These are phyloP conservation scores for Eufriesea mexicana DNA, from an alignment of 1,140 invertebrate genomes.

Conservation along the genomic window DNA sequence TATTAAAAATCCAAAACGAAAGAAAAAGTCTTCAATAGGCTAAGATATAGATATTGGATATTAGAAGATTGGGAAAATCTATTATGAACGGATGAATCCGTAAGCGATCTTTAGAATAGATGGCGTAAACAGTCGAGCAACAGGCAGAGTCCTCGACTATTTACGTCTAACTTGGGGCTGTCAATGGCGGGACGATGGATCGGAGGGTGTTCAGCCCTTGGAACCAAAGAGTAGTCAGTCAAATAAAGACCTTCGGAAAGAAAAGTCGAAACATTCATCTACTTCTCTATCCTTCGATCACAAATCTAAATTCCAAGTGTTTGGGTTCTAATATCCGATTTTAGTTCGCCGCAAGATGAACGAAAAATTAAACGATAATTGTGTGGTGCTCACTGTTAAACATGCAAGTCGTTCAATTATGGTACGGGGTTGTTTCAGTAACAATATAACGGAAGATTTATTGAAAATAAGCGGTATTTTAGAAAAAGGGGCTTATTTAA, in stretches of 20 bases:
- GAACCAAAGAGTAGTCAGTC: too few species aligned
- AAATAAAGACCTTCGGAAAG: too few species aligned
- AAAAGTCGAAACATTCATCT: too few species aligned
- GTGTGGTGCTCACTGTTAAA: conserved; percentile 66
- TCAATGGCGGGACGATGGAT: too few species aligned
- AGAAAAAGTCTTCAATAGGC: conserved; percentile 1
- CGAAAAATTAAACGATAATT: conserved; percentile 56
- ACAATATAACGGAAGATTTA: conserved; percentile 63
- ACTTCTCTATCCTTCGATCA: too few species aligned
- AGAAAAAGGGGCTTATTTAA: conserved; percentile 58
- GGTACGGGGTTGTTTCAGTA: conserved; percentile 73
- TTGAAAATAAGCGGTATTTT: conserved; percentile 70
- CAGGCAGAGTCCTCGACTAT: too few species aligned
- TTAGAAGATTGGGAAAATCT: conserved; percentile 59
- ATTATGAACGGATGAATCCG: too few species aligned
- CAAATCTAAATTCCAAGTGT: conserved; percentile 68
- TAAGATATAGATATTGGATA: conserved; percentile 55
- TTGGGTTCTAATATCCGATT: conserved; percentile 51
- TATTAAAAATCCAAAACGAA: too few species aligned
- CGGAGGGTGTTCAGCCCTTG: too few species aligned
- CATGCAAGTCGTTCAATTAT: conserved; percentile 68
- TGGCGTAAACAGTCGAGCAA: too few species aligned
- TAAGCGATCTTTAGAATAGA: too few species aligned
- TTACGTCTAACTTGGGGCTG: too few species aligned
- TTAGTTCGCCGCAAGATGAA: conserved; percentile 53